A percentile compares a stretch with the other conserved stretches of the same genome.
These are phyloP conservation scores for Carduelis carduelis DNA, from an alignment of 2,797 vertebrate genomes.

Conservation along the genomic window DNA sequence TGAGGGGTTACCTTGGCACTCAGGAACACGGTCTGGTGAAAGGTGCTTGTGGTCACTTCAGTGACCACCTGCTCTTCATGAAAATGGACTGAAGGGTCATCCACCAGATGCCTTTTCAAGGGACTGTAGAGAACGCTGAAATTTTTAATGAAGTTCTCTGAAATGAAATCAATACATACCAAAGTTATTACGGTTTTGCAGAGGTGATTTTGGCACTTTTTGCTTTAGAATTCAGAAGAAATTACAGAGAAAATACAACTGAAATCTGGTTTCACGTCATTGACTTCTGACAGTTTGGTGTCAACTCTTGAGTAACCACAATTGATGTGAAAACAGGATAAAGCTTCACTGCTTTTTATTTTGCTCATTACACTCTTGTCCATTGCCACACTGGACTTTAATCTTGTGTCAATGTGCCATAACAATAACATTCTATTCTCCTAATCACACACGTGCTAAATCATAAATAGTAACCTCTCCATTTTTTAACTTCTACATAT, in stretches of 20 bases:
- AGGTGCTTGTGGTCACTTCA: slow-evolving; percentile 87
- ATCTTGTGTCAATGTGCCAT: not conserved
- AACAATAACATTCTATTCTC: not conserved
- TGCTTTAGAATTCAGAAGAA: not conserved
- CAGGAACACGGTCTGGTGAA: slow-evolving; percentile 73
- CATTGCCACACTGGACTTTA: not conserved
- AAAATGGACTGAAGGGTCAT: slow-evolving; percentile 59
- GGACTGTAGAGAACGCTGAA: slow-evolving; percentile 90
- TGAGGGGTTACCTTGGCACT: slow-evolving; percentile 6
- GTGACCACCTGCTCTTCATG: slow-evolving; percentile 74
- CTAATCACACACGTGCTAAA: not conserved
- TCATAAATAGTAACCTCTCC: not conserved
- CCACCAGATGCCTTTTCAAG: slow-evolving; percentile 88
- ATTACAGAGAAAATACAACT: not conserved
- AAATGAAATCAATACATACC: slow-evolving; percentile 41
- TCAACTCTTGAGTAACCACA: not conserved
- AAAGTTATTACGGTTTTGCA: slow-evolving; percentile 7
- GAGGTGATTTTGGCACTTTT: not conserved
- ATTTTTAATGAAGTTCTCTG: slow-evolving; percentile 93
- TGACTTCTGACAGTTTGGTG: not conserved
- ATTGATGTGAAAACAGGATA: not conserved
- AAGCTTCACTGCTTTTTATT: not conserved
- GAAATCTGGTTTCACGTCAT: not conserved
- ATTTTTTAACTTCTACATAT: not conserved
- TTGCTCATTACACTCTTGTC: not conserved